Conservation (phyloP, 2,113 vertebrate genomes). For the Nesospiza acunhae region DNA sequence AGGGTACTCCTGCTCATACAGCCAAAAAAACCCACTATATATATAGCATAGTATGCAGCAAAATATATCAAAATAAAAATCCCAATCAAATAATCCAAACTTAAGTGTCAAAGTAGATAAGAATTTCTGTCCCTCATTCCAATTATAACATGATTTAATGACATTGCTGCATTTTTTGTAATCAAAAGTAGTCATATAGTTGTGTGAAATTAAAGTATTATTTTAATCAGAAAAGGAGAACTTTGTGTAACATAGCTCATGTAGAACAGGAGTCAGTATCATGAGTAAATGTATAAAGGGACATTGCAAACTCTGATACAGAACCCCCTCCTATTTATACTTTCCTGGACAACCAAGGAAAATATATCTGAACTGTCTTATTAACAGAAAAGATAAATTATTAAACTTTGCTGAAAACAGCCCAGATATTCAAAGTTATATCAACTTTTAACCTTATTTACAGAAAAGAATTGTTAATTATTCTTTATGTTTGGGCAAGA, state of each 20-base stretch:
- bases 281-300: neutral
- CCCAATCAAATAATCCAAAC: neutral
- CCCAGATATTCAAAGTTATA: neutral
- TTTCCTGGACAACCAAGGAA: neutral
- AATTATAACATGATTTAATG: neutral
- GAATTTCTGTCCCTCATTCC: neutral
- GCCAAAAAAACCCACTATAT: neutral
- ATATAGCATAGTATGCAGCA: neutral
- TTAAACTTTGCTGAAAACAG: neutral
- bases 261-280: neutral
- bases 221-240: neutral
- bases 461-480: neutral
- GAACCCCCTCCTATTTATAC: neutral
- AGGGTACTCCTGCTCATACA: neutral
- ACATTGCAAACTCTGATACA: neutral
- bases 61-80: neutral
- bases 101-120: neutral
- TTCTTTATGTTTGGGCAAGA: neutral
- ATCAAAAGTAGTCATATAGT: neutral
- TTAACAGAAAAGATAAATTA: neutral
- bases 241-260: neutral
- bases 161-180: neutral
- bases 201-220: neutral
- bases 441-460: neutral
- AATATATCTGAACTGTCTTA: neutral